These are phyloP conservation scores for Calliopsis andreniformis DNA, from an alignment of 1,140 invertebrate genomes.

Conservation along the genomic window DNA sequence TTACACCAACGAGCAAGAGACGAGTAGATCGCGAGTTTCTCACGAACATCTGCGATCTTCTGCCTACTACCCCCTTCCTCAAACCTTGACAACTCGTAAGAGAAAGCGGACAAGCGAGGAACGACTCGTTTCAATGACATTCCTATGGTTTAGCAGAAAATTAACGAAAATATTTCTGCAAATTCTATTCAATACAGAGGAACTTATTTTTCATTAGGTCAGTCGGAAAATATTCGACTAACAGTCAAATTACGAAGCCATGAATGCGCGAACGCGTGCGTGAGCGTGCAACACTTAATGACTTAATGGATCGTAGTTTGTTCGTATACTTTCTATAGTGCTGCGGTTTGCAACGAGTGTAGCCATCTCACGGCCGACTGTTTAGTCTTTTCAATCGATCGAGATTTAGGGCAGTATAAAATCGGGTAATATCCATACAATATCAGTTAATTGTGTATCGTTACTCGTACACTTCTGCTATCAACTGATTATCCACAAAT, in stretches of 20 bases:
- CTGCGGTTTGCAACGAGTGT: constrained; percentile 3
- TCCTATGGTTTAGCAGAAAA: background rate
- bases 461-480: too few species aligned
- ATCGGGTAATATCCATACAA: too few species aligned
- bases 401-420: too few species aligned
- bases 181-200: too few species aligned
- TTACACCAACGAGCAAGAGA: background rate
- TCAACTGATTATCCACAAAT: too few species aligned
- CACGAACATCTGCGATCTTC: constrained; percentile 28
- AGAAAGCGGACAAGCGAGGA: constrained; percentile 40
- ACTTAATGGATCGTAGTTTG: too few species aligned
- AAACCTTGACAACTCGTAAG: background rate
- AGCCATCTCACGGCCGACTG: constrained; percentile 45
- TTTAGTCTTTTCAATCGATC: background rate
- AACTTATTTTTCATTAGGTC: too few species aligned
- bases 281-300: background rate
- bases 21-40: constrained; percentile 22
- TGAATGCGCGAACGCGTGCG: too few species aligned
- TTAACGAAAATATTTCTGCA: too few species aligned
- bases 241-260: too few species aligned
- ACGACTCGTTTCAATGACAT: background rate
- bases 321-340: background rate
- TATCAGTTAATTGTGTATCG: too few species aligned
- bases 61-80: background rate
- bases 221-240: too few species aligned